Evolutionary conservation across 2,888 invertebrate genomes (phyloP), one percentile per base, ranked within the genome.

Genomic region (Cosmorhoe ocellata): DNA sequence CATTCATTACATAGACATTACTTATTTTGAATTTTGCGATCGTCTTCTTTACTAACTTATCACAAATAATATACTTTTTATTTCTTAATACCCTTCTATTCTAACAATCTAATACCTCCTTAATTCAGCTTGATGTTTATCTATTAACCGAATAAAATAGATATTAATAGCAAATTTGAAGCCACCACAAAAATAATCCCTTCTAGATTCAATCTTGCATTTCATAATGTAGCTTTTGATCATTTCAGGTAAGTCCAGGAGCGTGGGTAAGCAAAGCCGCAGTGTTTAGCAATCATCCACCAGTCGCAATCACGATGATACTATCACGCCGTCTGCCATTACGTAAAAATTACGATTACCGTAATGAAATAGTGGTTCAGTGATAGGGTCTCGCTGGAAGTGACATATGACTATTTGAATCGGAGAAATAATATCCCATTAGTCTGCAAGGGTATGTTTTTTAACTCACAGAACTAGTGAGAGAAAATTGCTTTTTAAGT

Each of bases 301-400:
- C 66, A 68, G 65, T 74, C 65, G 81, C 84, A 85, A 84, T 84
- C 84, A 79, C 56, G 61, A 72, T 74, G 84, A 83, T 82, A 79
- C 64, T 73, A 84, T 81, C 85, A 72, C 74, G 70, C 60, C 57
- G 69, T 61, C 67, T 64, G 76, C 73, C 66, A 85, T 90, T 90
- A 88, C 88, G 88, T 85, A 86, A 88, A 88, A 87, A 87, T 89
- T 85, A 81, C 83, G 81, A 86, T 86, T 86, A 89, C 88, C 74
- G 88, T 89, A 89, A 88, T 87, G 82, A 87, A 89, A 84, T 82
- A 82, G 71, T 75, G 67, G 51, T 53, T 41, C 44, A 36, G 44
- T 22, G 49, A 26, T 48, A 9, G 9, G 10, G 9, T 8, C 6
- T 0, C 8, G 10, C 76, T 79, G 58, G 81, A 84, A 55, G 69